A percentile compares a stretch with the other conserved stretches of the same genome.
Conservation (phyloP, 2,888 invertebrate genomes). For the Orchesellides sinensis region DNA sequence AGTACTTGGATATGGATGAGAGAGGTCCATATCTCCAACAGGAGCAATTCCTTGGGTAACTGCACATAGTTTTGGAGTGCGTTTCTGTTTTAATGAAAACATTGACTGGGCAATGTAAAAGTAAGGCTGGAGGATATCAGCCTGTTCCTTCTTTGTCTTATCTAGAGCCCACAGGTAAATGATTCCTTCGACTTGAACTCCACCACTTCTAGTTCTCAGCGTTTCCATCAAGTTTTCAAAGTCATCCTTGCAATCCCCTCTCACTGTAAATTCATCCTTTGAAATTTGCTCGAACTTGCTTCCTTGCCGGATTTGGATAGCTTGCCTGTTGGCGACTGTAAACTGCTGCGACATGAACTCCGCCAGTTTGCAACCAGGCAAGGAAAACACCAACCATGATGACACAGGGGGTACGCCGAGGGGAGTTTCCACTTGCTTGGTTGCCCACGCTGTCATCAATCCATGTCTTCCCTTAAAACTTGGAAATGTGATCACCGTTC, state of each 20-base stretch:
- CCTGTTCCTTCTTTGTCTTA: constrained; percentile 1
- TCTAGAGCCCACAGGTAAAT: constrained; percentile 38
- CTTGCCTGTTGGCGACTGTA: not conserved
- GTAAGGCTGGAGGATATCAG: constrained; percentile 28
- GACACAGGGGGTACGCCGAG: not conserved
- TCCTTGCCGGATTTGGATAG: not conserved
- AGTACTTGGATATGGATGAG: constrained; percentile 13
- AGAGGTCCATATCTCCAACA: constrained; percentile 23
- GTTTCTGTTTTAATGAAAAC: constrained; percentile 9
- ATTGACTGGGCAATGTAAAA: constrained; percentile 30
- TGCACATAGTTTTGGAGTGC: constrained; percentile 6
- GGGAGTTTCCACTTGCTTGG: not conserved
- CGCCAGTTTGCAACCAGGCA: not conserved
- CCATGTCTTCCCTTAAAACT: constrained; percentile 24
- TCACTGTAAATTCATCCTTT: not conserved
- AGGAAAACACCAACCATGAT: constrained; percentile 27
- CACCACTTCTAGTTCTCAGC: not conserved
- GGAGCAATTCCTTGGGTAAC: constrained; percentile 21
- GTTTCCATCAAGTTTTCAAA: constrained; percentile 1
- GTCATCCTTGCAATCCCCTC: not conserved
- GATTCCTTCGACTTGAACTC: constrained; percentile 37
- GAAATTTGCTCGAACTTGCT: not conserved
- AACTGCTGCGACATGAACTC: not conserved
- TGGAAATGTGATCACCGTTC: not conserved
- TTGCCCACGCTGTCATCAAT: constrained; percentile 30